Evolutionary conservation across 2,113 vertebrate species (phyloP).

Genomic region (Heptranchias perlo): DNA sequence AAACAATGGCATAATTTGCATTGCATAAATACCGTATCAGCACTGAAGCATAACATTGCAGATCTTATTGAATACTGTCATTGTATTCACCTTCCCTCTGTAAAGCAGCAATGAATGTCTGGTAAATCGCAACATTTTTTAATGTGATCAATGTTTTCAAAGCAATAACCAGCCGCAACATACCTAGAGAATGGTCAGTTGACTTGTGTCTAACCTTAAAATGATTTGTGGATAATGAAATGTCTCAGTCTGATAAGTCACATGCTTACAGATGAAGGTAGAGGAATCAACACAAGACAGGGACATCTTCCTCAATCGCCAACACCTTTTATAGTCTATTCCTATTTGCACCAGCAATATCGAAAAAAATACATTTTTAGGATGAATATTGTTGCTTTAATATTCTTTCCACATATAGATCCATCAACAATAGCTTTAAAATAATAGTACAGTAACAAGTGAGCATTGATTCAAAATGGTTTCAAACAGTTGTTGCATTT

Average conservation of each 20-base stretch:
- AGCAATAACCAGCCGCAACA: background rate
- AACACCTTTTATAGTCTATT: background rate
- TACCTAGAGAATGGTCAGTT: background rate
- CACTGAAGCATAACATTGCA: background rate
- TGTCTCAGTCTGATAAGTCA: background rate
- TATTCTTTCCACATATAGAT: background rate
- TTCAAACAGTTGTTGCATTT: conserved; percentile 5
- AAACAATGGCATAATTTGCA: background rate
- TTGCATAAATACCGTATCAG: conserved; percentile 15
- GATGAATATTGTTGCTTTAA: background rate
- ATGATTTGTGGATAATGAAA: background rate
- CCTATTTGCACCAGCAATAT: background rate
- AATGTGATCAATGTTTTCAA: background rate
- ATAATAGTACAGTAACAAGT: background rate
- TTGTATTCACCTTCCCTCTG: conserved; percentile 2
- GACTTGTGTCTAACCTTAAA: background rate
- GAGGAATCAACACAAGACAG: background rate
- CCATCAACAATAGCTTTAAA: background rate
- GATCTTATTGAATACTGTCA: conserved; percentile 21
- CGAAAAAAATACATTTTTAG: background rate
- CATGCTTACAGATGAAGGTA: background rate
- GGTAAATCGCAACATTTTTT: background rate
- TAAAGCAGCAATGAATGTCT: background rate
- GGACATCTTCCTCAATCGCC: background rate
- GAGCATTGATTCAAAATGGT: background rate